Percentiles rank a stretch among this genome's conserved stretches.
These are phyloP conservation scores for Machaerirhynchus nigripectus DNA, from an alignment of 2,113 vertebrate genomes.

Conservation along the genomic window DNA sequence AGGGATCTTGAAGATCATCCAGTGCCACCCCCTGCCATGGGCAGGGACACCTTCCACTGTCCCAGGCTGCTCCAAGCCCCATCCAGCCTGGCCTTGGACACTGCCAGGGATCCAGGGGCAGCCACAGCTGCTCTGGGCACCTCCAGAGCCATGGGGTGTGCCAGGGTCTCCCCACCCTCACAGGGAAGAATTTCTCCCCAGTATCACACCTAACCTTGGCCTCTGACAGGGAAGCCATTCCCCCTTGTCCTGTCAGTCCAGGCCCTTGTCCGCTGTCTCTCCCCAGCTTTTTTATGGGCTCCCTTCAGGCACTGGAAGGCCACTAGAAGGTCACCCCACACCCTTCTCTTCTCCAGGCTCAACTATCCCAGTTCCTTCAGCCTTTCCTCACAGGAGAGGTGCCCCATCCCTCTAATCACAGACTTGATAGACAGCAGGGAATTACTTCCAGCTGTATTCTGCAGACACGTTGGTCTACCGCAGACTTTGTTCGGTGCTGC, in stretches of 20 bases:
- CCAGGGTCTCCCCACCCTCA: fast-evolving
- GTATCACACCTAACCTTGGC: fast-evolving
- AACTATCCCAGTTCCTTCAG: not conserved
- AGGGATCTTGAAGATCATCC: not conserved
- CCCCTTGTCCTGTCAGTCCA: not conserved
- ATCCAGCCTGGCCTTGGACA: fast-evolving
- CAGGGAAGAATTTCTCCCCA: not conserved
- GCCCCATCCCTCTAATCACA: not conserved
- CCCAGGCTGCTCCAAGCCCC: fast-evolving
- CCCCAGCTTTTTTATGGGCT: not conserved
- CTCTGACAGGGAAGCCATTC: not conserved
- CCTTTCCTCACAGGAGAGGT: not conserved
- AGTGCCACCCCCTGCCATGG: fast-evolving
- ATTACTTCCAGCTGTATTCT: not conserved
- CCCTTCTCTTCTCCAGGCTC: not conserved
- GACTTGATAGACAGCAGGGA: not conserved
- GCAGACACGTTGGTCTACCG: not conserved
- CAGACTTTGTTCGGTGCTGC: not conserved
- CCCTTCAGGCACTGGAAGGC: not conserved
- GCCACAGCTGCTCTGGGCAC: not conserved
- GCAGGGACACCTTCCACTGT: fast-evolving
- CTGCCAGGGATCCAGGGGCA: not conserved
- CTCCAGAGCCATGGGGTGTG: too few species aligned
- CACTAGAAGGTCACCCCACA: not conserved
- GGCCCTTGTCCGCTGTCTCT: too few species aligned